Conservation (phyloP, 2,113 vertebrate genomes). For the Octodon degus region DNA sequence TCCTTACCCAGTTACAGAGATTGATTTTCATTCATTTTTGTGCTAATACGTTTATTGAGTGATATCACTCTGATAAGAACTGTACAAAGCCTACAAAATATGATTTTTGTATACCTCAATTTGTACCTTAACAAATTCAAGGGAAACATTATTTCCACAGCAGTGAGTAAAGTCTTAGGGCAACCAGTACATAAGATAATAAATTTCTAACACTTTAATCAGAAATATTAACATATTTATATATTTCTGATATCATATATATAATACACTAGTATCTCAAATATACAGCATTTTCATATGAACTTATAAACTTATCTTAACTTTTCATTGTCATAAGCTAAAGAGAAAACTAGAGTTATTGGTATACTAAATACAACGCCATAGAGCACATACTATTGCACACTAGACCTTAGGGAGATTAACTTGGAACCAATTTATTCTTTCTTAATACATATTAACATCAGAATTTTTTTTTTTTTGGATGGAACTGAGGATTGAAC, state of each 20-base stretch:
- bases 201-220: conserved; percentile 38
- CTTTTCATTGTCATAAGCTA: background rate
- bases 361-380: background rate
- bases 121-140: background rate
- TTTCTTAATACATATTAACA: background rate
- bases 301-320: background rate
- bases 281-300: background rate
- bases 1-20: conserved; percentile 2
- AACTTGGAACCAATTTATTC: background rate
- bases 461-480: background rate
- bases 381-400: background rate
- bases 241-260: background rate
- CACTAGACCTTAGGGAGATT: background rate
- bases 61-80: background rate
- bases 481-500: too few species aligned
- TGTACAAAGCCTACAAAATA: conserved; percentile 20
- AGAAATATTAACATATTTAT: background rate
- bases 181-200: background rate
- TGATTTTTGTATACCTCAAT: background rate
- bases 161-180: conserved; percentile 28
- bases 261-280: background rate
- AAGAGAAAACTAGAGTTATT: background rate
- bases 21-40: conserved; percentile 42
- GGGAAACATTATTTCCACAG: background rate
- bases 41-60: background rate